A percentile compares a stretch with the other conserved stretches of the same genome.
phyloP scores from a whole-genome alignment of 2,797 vertebrate genomes.

The Anabas testudineus region DNA sequence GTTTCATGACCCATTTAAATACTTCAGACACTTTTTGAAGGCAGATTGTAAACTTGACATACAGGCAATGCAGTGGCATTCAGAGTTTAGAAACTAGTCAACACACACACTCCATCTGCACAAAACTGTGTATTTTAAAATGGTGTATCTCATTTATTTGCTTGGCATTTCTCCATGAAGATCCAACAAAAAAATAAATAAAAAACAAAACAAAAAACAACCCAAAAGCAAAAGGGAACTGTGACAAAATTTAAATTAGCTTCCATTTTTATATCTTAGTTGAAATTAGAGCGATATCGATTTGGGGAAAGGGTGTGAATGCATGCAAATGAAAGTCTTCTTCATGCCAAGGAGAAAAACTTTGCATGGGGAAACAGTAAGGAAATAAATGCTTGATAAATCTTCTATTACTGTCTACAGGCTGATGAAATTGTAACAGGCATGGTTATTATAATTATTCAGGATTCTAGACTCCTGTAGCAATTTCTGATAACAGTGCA shows the following conservation, averaged over 20 bases:
- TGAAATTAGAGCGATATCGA: constrained; percentile 54
- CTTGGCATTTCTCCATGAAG: constrained; percentile 40
- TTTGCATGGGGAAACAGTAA: constrained; percentile 39
- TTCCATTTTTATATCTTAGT: constrained; percentile 55
- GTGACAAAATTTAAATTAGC: constrained; percentile 62
- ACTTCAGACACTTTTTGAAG: constrained; percentile 21
- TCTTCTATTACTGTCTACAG: constrained; percentile 42
- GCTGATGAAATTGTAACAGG: constrained; percentile 50
- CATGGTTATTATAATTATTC: constrained; percentile 59
- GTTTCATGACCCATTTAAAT: constrained; percentile 43
- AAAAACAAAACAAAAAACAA: constrained; percentile 8
- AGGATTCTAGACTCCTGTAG: constrained; percentile 36
- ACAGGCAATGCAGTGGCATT: not conserved
- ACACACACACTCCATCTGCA: constrained; percentile 23
- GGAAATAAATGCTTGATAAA: constrained; percentile 52
- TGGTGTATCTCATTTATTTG: constrained; percentile 51
- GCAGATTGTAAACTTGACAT: constrained; percentile 24
- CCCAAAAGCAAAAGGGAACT: constrained; percentile 50
- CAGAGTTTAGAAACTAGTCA: constrained; percentile 2
- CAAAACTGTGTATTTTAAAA: constrained; percentile 35
- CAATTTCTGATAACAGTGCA: constrained; percentile 36
- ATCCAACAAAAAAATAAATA: constrained; percentile 13
- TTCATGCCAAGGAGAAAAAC: constrained; percentile 37
- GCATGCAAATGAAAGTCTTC: constrained; percentile 57
- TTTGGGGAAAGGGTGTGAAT: constrained; percentile 45